Percentiles rank a stretch among this genome's conserved stretches.
Evolutionary conservation across 1,140 invertebrate genomes (phyloP).

Genomic region (Cyphomyrmex costatus): DNA sequence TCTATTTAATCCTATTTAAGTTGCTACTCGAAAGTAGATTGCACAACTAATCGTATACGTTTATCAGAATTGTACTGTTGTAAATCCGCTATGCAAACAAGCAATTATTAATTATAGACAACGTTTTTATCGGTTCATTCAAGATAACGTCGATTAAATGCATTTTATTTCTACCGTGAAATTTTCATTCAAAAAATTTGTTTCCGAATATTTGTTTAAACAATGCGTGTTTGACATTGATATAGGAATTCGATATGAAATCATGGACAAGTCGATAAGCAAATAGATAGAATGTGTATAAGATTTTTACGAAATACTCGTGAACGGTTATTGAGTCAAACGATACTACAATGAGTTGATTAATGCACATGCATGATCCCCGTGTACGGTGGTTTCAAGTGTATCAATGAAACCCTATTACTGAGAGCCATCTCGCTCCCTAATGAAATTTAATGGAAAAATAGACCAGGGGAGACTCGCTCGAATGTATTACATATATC

Average conservation of each 20-base stretch:
- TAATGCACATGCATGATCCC: not conserved
- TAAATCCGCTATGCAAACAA: not conserved
- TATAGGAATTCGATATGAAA: not conserved
- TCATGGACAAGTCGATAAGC: too few relatives aligned
- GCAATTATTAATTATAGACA: constrained; percentile 8
- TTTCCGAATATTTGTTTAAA: not conserved
- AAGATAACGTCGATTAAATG: not conserved
- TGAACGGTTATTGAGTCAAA: not conserved
- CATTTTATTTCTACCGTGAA: not conserved
- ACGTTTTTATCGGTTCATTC: not conserved
- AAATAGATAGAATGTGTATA: not conserved
- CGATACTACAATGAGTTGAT: not conserved
- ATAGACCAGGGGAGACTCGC: constrained; percentile 63
- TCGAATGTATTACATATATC: constrained; percentile 57
- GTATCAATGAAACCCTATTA: constrained; percentile 31
- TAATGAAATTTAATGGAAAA: constrained; percentile 77
- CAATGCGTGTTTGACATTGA: not conserved
- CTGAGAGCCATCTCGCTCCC: constrained; percentile 54
- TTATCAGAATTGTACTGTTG: not conserved
- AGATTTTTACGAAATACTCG: not conserved
- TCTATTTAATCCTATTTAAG: not conserved
- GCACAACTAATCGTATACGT: not conserved
- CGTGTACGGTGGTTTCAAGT: not conserved
- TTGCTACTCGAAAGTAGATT: constrained; percentile 18
- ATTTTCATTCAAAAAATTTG: not conserved